Base-by-base conservation (phyloP, 2,797 vertebrate species). In the Apogon talboti region DNA sequence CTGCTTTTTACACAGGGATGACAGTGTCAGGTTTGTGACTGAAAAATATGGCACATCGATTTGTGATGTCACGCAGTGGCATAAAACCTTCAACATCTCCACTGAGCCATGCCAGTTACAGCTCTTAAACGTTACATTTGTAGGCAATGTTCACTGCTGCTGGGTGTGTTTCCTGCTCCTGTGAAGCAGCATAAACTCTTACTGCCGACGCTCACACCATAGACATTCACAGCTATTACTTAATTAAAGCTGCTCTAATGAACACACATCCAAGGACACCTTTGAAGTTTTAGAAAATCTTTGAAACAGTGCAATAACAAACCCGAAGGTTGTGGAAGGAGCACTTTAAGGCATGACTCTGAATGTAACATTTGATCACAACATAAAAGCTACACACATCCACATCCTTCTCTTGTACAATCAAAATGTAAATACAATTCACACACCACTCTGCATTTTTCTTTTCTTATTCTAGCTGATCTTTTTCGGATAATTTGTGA, bases 401-500 rank as follows among this genome's bases (percentile, higher is more conserved):
- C 56, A 48, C 28, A 56, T 62, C 11, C 33, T 14, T 28, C 55
- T 38, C 45, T 30, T 83, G 63, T 76, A 47, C 63, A 78, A 35
- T 54, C 62, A 30, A 65, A 65, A 69, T 81, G 47, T 79, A 76
- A 78, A 78, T 72, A 78, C 49, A 67, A 61, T 65, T 56, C 56
- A 56, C 60, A 71, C 62, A 71, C 40, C 28, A 37, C 60, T 72
- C 35, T 53, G 48, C 48, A 54, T 53, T 61, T 68, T 74, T 69
- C 61, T 49, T 61, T 54, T 51, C 30, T 41, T 12, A 56, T 48
- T 30, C 42, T 70, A 69, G 38, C 45, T n/a, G 41, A 57, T 63
- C 59, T 67, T 78, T 84, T 47, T 42, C 43, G 77, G 51, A 61
- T 82, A 42, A 59, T 78, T 74, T 81, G 79, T 75, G 74, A 88